Percentiles rank a stretch among this genome's conserved stretches.
These are phyloP conservation scores for Cremastinae sp. DNA, from an alignment of 2,888 invertebrate genomes.

Conservation along the genomic window DNA sequence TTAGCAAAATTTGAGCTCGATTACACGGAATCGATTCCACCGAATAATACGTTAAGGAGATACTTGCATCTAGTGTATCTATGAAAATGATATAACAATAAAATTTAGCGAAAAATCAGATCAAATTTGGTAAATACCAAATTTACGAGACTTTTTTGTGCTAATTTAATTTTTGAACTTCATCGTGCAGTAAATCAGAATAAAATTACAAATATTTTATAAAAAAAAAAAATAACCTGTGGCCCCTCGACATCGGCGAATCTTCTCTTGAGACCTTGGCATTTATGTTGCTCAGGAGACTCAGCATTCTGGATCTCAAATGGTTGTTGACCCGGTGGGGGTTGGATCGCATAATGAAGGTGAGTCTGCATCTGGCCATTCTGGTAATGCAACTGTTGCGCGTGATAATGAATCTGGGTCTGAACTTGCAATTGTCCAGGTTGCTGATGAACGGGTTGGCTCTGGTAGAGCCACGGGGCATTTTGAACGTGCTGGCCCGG, in stretches of 20 bases:
- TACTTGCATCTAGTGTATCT: too few relatives aligned
- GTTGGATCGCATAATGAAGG: conserved; percentile 76
- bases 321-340: conserved; percentile 69
- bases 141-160: not conserved
- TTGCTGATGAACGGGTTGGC: conserved; percentile 66
- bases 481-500: conserved; percentile 67
- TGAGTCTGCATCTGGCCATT: conserved; percentile 78
- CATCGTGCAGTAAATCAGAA: not conserved
- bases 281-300: conserved; percentile 75
- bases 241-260: conserved; percentile 76
- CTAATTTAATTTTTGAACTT: not conserved
- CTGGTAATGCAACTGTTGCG: conserved; percentile 77
- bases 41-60: too few relatives aligned
- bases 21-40: too few relatives aligned
- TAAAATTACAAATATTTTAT: not conserved
- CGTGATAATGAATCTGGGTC: conserved; percentile 76
- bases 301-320: conserved; percentile 75
- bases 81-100: too few relatives aligned
- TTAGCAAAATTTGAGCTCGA: too few relatives aligned
- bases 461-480: conserved; percentile 77
- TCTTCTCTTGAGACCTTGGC: conserved; percentile 77
- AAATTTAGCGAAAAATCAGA: too few relatives aligned
- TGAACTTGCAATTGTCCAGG: conserved; percentile 76
- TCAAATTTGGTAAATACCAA: not conserved
- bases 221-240: conserved; percentile 67